phyloP scores from a whole-genome alignment of 2,888 invertebrate genomes.

The Sphaeridia pumilis region DNA sequence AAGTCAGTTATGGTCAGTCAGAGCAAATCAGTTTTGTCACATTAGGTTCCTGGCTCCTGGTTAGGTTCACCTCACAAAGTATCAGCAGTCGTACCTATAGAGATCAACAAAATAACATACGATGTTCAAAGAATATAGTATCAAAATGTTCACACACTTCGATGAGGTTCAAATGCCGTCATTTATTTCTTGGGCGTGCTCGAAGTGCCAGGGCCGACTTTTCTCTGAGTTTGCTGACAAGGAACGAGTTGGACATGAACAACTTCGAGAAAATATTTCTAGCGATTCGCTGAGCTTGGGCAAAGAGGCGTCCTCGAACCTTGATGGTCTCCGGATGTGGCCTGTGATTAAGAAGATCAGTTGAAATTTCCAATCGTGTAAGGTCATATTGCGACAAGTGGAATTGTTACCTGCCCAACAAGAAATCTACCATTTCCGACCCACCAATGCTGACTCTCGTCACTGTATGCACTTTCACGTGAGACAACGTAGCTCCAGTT shows the following conservation, averaged over 20 bases:
- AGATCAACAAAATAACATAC: too few species aligned
- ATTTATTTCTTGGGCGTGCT: neutral
- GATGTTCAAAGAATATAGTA: too few species aligned
- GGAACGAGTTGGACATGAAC: constrained; percentile 31
- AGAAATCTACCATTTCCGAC: constrained; percentile 35
- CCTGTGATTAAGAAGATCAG: constrained; percentile 14
- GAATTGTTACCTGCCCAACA: constrained; percentile 30
- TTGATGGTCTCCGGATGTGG: constrained; percentile 34
- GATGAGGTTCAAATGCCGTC: too few species aligned
- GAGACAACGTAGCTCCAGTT: constrained; percentile 28
- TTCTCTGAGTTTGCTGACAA: constrained; percentile 24
- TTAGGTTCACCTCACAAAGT: too few species aligned
- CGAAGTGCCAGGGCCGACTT: constrained; percentile 23
- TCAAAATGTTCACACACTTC: too few species aligned
- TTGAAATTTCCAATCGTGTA: neutral
- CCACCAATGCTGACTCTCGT: constrained; percentile 34
- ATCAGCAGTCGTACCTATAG: too few species aligned
- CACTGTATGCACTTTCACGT: constrained; percentile 29
- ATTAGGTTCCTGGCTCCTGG: too few species aligned
- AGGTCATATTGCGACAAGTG: neutral
- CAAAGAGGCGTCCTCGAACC: constrained; percentile 31
- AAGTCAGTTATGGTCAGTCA: too few species aligned
- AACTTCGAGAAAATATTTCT: constrained; percentile 31
- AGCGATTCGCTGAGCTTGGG: constrained; percentile 30
- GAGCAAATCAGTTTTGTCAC: too few species aligned